Percentiles rank a stretch among this genome's conserved stretches.
Evolutionary conservation across 2,797 vertebrate genomes (phyloP).

Genomic region (Myotis daubentonii): DNA sequence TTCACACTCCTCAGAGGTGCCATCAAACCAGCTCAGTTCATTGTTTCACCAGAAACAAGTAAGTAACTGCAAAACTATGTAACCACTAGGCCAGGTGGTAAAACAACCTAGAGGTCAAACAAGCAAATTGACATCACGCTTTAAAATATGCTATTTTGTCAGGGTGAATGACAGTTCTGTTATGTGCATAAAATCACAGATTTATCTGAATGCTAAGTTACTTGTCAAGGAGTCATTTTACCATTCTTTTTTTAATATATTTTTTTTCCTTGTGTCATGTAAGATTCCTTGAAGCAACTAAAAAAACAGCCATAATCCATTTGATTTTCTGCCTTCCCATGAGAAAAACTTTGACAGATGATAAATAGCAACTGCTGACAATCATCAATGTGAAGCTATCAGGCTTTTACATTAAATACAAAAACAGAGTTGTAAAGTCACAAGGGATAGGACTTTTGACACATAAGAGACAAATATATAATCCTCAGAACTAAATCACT

Average conservation of each 20-base stretch:
- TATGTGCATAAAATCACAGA: constrained; percentile 81
- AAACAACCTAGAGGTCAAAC: constrained; percentile 81
- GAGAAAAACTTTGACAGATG: constrained; percentile 95
- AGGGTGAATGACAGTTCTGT: constrained; percentile 76
- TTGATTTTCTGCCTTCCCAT: constrained; percentile 94
- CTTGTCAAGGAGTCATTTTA: constrained; percentile 90
- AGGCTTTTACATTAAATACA: constrained; percentile 93
- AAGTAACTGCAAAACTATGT: constrained; percentile 53
- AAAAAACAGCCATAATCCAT: constrained; percentile 94
- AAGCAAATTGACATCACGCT: constrained; percentile 79
- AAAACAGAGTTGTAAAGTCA: constrained; percentile 93
- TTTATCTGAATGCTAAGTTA: constrained; percentile 89
- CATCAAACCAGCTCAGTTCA: background rate
- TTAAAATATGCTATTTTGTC: constrained; percentile 80
- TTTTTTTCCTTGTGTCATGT: constrained; percentile 90
- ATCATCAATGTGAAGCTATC: constrained; percentile 92
- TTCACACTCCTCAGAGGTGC: constrained; percentile 19
- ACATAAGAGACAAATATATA: constrained; percentile 89
- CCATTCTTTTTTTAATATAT: constrained; percentile 85
- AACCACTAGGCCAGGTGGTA: constrained; percentile 71
- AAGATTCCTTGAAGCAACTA: constrained; percentile 93
- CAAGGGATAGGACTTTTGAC: constrained; percentile 93
- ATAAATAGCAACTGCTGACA: constrained; percentile 96
- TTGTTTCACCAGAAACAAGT: constrained; percentile 43
- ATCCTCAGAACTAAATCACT: constrained; percentile 89